Percentiles rank a stretch among this genome's conserved stretches.
Evolutionary conservation across 2,113 vertebrate genomes (phyloP).

Genomic region (Corythoichthys haematopterus): DNA sequence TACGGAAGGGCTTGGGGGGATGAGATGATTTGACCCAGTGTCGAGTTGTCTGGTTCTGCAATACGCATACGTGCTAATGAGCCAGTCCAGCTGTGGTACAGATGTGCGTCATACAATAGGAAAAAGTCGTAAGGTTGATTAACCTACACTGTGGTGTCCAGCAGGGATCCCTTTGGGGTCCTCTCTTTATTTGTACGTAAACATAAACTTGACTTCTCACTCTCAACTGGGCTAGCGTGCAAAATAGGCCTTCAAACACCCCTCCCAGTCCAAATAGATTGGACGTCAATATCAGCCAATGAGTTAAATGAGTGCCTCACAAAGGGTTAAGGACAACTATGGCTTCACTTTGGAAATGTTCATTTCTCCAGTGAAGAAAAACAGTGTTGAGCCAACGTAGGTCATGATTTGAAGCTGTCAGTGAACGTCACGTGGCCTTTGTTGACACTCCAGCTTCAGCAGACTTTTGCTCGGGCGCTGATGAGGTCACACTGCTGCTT

Average conservation of each 20-base stretch:
- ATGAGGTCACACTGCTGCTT: conserved; percentile 37
- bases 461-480: conserved; percentile 33
- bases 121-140: not conserved
- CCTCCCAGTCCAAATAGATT: too few relatives aligned
- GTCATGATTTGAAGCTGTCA: not conserved
- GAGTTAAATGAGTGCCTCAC: too few relatives aligned
- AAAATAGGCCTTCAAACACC: too few relatives aligned
- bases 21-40: conserved; percentile 35
- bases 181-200: not conserved
- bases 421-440: conserved; percentile 7
- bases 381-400: not conserved
- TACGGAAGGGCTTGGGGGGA: conserved; percentile 16
- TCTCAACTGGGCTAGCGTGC: too few relatives aligned
- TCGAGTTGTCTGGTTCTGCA: conserved; percentile 25
- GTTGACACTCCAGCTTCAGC: conserved; percentile 37
- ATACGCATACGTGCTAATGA: conserved; percentile 16
- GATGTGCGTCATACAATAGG: conserved; percentile 44
- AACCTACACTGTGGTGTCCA: not conserved
- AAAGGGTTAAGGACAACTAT: not conserved
- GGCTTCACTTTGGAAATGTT: not conserved
- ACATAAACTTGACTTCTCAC: not conserved
- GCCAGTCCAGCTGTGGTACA: conserved; percentile 58
- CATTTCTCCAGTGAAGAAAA: not conserved
- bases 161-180: not conserved
- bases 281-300: too few relatives aligned